Evolutionary conservation across 2,888 invertebrate species (phyloP).

Genomic region (Digitonthophagus gazella): DNA sequence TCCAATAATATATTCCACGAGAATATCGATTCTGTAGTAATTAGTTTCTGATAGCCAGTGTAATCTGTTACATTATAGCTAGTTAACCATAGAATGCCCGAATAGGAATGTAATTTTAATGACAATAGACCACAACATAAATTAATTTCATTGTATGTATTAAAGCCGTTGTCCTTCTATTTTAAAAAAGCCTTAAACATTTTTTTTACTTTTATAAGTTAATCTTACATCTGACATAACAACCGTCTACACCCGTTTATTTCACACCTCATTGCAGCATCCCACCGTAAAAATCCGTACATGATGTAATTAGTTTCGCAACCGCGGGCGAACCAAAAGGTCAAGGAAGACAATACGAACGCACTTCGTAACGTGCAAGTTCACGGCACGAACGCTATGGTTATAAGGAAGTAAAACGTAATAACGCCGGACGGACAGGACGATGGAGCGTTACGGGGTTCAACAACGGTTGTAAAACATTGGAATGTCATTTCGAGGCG

Average conservation of each 20-base stretch:
- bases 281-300: neutral
- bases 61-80: neutral
- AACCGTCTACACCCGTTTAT: neutral
- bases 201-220: neutral
- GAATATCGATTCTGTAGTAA: neutral
- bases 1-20: neutral
- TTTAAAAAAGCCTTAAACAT: no score
- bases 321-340: neutral
- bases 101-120: no score
- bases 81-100: no score
- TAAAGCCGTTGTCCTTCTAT: no score
- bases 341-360: neutral
- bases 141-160: no score
- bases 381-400: neutral
- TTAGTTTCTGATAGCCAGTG: neutral
- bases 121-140: no score
- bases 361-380: neutral
- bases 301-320: neutral
- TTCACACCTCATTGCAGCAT: neutral
- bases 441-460: neutral
- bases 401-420: slow-evolving; percentile 13
- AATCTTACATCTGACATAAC: neutral
- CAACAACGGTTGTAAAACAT: slow-evolving; percentile 1
- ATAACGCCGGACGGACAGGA: neutral
- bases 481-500: neutral